Conservation (phyloP, 2,888 invertebrate genomes). For the Scrobipalpa atriplicella region DNA sequence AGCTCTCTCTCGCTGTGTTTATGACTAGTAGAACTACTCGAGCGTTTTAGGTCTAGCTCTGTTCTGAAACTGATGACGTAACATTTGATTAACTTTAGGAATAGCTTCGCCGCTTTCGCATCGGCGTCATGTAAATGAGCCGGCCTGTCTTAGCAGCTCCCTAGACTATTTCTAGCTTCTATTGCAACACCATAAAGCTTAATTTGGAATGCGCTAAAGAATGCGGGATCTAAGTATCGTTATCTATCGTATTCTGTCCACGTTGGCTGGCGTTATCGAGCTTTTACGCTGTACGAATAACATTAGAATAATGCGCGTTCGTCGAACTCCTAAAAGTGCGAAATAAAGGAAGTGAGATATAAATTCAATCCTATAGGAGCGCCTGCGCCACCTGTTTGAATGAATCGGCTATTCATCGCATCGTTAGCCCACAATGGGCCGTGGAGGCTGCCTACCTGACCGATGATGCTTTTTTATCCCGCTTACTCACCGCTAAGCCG, state of each 20-base stretch:
- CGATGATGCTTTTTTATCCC: slow-evolving; percentile 44
- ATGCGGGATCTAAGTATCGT: slow-evolving; percentile 50
- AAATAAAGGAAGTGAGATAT: slow-evolving; percentile 53
- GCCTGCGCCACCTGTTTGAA: slow-evolving; percentile 71
- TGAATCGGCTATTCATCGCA: slow-evolving; percentile 56
- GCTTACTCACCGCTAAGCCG: slow-evolving; percentile 42
- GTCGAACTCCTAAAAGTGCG: slow-evolving; percentile 74
- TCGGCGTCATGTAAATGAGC: slow-evolving; percentile 59
- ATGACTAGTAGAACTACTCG: slow-evolving; percentile 46
- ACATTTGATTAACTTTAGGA: slow-evolving; percentile 57
- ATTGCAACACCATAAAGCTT: slow-evolving; percentile 50
- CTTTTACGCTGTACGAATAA: slow-evolving; percentile 77
- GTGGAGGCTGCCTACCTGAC: slow-evolving; percentile 67
- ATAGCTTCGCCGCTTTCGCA: slow-evolving; percentile 55
- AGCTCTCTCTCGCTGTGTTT: slow-evolving; percentile 42
- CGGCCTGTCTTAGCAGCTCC: slow-evolving; percentile 42
- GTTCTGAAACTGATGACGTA: slow-evolving; percentile 38
- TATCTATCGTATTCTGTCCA: slow-evolving; percentile 58
- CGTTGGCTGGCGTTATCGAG: slow-evolving; percentile 70
- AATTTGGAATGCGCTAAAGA: slow-evolving; percentile 42
- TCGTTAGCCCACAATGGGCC: slow-evolving; percentile 75
- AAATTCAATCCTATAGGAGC: slow-evolving; percentile 42
- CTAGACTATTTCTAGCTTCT: slow-evolving; percentile 49
- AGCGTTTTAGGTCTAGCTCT: slow-evolving; percentile 30
- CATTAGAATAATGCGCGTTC: slow-evolving; percentile 77